Evolutionary conservation across 2,113 vertebrate species (phyloP).

Genomic region (Equus quagga): DNA sequence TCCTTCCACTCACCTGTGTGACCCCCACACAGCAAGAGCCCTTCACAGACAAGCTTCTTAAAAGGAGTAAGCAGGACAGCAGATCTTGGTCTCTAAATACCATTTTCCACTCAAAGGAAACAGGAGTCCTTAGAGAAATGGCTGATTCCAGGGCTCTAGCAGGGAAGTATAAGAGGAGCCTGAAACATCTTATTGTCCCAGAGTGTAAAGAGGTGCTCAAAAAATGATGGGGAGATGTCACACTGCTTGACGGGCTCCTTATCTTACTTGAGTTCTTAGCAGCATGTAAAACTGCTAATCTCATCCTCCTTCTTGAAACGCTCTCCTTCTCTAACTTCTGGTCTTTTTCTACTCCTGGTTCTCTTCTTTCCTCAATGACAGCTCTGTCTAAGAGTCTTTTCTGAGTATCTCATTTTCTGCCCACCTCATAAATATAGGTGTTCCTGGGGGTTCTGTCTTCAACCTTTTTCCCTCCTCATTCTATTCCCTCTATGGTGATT

Average conservation of each 20-base stretch:
- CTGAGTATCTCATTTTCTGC: background rate
- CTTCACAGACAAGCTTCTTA: background rate
- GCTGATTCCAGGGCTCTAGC: background rate
- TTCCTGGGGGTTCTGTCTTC: background rate
- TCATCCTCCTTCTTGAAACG: background rate
- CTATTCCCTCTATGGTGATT: background rate
- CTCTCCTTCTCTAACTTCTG: background rate
- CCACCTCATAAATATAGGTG: background rate
- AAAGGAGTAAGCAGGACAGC: background rate
- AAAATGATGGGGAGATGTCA: background rate
- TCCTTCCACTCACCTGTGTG: background rate
- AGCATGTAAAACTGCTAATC: background rate
- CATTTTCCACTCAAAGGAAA: background rate
- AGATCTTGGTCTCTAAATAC: slow-evolving; percentile 16
- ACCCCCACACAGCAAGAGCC: background rate
- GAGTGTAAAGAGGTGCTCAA: background rate
- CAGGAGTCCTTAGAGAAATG: background rate
- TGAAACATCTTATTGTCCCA: background rate
- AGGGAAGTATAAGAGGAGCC: background rate
- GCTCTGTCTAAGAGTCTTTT: background rate
- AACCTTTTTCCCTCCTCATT: background rate
- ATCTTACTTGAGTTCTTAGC: background rate
- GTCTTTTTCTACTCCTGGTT: background rate
- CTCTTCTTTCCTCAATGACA: background rate
- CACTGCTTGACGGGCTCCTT: background rate